Base-by-base conservation (phyloP, 2,113 vertebrate genomes). In the Myrmophylax atrothorax region DNA sequence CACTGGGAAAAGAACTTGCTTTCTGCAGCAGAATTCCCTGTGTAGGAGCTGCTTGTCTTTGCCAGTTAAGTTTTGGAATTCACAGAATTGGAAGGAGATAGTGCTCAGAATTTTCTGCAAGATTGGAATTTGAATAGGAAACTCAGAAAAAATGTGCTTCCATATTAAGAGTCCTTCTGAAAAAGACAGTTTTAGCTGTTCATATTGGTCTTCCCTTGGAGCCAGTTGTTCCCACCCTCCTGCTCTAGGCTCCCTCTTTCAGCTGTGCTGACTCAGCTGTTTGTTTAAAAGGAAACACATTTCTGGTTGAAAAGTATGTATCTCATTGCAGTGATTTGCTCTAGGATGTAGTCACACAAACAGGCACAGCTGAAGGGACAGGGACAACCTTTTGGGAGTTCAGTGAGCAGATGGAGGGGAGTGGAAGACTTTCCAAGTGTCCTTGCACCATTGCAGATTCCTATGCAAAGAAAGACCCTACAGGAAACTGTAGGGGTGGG, bases 201-300 rank as follows among this genome's bases (percentile, higher is more conserved):
- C 78, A 3, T 60, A 49, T 33, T 88, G 42, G 33, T 44, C 35
- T 85, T 75, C 10, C 17, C 18, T 70, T 1, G 1, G 80, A 79
- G 33, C 11, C 49, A 15, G 38, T 88, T 62, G 42, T 70, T 84
- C 49, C 52, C 58, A 72, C 16, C 23, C 49, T 79, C 35, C 62
- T 68, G 33, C 40, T 76, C 14, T 24, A 63, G 67, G 70, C 40
- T 79, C 42, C 10, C 49, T 62, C 31, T 58, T 84, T 56, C 3
- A 2, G 29, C 62, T 68, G 20, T 60, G 44, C 75, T 79, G 67
- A 89, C 55, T 94, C 59, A 81, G 53, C 64, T 76, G 11, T 88
- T 83, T 68, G 44, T 76, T 88, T 90, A 66, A 90, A 95, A 93
- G 83, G 62, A 96, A 96, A 49, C 83, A 88, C 19, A 86, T 90